Evolutionary conservation across 2,888 invertebrate species (phyloP).

Genomic region (Trissoscelio sp.): DNA sequence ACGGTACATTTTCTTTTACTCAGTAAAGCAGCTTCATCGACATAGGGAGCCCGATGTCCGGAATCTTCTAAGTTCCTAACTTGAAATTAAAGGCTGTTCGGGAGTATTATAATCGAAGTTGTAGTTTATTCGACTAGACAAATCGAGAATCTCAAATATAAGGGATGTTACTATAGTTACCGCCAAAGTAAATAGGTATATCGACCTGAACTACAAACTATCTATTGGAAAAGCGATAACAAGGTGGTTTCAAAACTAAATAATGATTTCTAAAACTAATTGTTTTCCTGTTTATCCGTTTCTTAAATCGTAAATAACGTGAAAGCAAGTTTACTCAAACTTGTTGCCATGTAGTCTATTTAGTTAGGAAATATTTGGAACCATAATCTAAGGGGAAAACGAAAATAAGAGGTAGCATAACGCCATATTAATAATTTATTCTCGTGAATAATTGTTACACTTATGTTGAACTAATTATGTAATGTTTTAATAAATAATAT

Average conservation of each 20-base stretch:
- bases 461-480: too few species aligned
- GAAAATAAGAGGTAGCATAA: background rate
- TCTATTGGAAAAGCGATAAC: slow-evolving; percentile 68
- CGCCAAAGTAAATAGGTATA: slow-evolving; percentile 75
- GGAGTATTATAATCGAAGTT: slow-evolving; percentile 70
- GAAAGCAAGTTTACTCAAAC: background rate
- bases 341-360: background rate
- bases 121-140: slow-evolving; percentile 70
- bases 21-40: slow-evolving; percentile 18
- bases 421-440: background rate
- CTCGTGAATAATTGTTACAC: background rate
- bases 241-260: slow-evolving; percentile 18
- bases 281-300: background rate
- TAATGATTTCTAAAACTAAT: slow-evolving; percentile 16
- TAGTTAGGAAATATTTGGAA: background rate
- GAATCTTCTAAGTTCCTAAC: slow-evolving; percentile 48
- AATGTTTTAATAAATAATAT: too few species aligned
- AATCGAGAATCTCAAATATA: slow-evolving; percentile 72
- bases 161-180: slow-evolving; percentile 79
- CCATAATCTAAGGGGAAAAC: too few species aligned
- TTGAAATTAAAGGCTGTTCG: slow-evolving; percentile 57
- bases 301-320: background rate
- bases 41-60: slow-evolving; percentile 14
- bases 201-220: slow-evolving; percentile 77
- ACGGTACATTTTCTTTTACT: too few species aligned